Base-by-base conservation (phyloP, 2,113 vertebrate genomes). In the Leiothrix lutea region DNA sequence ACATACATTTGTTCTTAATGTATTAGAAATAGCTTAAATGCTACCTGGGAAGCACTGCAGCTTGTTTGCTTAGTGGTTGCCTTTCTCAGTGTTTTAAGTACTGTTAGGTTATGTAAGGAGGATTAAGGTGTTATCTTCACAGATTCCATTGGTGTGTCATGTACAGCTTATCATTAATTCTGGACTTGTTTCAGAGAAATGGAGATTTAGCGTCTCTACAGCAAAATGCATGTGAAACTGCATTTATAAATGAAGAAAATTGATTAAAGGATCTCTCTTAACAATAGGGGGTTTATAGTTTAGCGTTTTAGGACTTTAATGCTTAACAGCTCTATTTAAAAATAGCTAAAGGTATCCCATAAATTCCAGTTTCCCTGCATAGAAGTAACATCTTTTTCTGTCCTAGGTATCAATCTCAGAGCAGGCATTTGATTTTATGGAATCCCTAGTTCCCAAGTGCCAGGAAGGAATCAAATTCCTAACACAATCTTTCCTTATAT, bases 151-250 rank as follows among this genome's bases (percentile, higher is more conserved):
- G 86, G 31, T 94, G 60, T 94, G 56, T 88, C 62, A 60, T n/a
- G 51, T 66, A 33, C 90, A 90, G 94, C 72, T 95, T 97, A 92
- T 77, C 82, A 33, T 92, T 96, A 95, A 88, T 94, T 91, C 80
- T 65, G 77, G 64, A 65, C 65, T 86, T 54, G 85, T 72, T 96
- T 95, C 91, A 94, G 65, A 93, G 92, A 88, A 86, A 53, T 36
- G 57, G 78, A 91, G 69, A 31, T 73, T 92, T 86, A 91, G 35
- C 64, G 64, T 70, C 86, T 86, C 47, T 20, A 13, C 36, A 44
- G 69, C 48, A 78, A 82, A 88, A 73, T 2, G 1, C 36, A 24
- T 48, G 24, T 57, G 75, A 80, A 92, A 29, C 60, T 78, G 71
- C 24, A 23, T 80, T 70, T 88, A 14, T 74, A 70, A 70, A 12